phyloP scores from a whole-genome alignment of 2,888 invertebrate species.

The Margaritifera margaritifera region DNA sequence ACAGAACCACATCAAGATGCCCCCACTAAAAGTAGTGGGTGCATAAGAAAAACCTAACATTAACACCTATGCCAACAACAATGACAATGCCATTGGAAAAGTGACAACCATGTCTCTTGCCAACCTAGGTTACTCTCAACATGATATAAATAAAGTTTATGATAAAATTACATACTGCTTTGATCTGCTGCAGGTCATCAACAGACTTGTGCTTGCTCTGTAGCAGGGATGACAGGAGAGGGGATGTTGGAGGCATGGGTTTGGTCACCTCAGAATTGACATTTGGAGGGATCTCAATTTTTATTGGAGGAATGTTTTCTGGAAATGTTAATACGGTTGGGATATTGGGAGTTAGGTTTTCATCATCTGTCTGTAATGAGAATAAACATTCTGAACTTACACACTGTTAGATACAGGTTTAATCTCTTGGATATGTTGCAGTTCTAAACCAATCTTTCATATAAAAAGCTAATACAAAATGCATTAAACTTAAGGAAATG shows the following conservation, averaged over 20 bases:
- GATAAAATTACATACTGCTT: conserved; percentile 42
- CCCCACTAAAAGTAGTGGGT: too few species aligned
- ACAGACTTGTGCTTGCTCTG: conserved; percentile 76
- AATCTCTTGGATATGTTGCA: too few species aligned
- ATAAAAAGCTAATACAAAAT: too few species aligned
- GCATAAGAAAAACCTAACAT: too few species aligned
- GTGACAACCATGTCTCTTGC: too few species aligned
- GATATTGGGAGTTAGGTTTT: conserved; percentile 17
- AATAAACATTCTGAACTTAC: too few species aligned
- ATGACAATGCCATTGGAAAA: too few species aligned
- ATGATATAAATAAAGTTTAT: neutral
- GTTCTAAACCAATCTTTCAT: too few species aligned
- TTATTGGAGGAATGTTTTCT: conserved; percentile 16
- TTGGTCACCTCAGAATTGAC: conserved; percentile 32
- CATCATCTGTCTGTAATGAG: conserved; percentile 24
- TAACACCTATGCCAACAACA: too few species aligned
- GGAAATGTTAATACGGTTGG: neutral
- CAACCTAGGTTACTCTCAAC: neutral
- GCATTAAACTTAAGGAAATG: too few species aligned
- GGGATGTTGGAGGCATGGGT: conserved; percentile 73
- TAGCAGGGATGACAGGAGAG: conserved; percentile 86
- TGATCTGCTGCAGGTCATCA: conserved; percentile 55
- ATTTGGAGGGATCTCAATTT: conserved; percentile 24
- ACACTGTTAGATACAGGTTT: too few species aligned
- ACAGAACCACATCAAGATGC: too few species aligned